phyloP scores from a whole-genome alignment of 2,797 vertebrate genomes.

The Alfaro cultratus region DNA sequence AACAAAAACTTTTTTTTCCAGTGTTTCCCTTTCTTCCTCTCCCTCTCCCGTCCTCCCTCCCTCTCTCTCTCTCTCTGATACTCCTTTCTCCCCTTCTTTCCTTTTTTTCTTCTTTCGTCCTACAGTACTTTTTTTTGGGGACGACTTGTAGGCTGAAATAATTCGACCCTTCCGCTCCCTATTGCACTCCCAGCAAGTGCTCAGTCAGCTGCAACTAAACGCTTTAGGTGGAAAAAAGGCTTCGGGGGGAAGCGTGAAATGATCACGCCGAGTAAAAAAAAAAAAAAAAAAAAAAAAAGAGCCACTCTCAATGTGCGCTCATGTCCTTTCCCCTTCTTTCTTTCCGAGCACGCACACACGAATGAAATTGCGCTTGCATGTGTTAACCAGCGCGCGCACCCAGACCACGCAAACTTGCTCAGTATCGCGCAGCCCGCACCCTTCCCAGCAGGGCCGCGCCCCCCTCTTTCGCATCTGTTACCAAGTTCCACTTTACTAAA shows the following conservation, averaged over 20 bases:
- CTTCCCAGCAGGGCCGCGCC: conserved; percentile 75
- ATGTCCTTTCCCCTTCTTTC: conserved; percentile 84
- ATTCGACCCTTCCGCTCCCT: conserved; percentile 98
- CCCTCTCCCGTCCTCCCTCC: neutral
- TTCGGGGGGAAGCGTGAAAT: conserved; percentile 97
- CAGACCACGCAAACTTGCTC: conserved; percentile 25
- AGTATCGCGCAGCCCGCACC: conserved; percentile 82
- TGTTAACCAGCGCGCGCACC: conserved; percentile 14
- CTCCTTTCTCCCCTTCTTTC: neutral
- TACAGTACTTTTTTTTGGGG: conserved; percentile 78
- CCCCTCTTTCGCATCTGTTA: conserved; percentile 80
- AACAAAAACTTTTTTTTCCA: conserved; percentile 73
- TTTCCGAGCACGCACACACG: conserved; percentile 50
- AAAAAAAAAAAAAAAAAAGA: conserved; percentile 67
- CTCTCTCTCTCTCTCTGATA: conserved; percentile 19
- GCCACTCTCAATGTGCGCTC: conserved; percentile 93
- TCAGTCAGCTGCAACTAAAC: conserved; percentile 99
- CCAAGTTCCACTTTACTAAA: conserved; percentile 78
- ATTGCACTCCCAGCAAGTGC: conserved; percentile 93
- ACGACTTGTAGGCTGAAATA: conserved; percentile 91
- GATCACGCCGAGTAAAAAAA: conserved; percentile 85
- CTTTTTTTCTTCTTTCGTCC: conserved; percentile 19
- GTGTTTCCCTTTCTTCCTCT: conserved; percentile 36
- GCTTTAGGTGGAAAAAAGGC: conserved; percentile 98
- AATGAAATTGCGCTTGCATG: conserved; percentile 17